Percentiles rank a stretch among this genome's conserved stretches.
Conservation (phyloP, 64 coral and sea anemone species). For the Acropora tenuis region DNA sequence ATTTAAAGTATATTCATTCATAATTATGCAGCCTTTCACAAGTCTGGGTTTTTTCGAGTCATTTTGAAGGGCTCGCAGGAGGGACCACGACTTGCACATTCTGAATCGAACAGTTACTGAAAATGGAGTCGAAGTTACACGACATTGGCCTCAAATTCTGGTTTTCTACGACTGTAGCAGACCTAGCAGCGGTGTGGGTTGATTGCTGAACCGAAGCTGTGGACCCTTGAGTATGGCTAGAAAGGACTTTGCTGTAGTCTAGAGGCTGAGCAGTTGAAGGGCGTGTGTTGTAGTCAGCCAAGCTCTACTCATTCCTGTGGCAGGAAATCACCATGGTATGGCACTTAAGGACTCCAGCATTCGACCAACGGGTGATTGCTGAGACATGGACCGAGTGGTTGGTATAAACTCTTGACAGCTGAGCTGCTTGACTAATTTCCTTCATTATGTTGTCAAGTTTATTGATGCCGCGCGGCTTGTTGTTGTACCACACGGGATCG, state of each 20-base stretch:
- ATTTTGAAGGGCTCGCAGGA: too few relatives aligned
- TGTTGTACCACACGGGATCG: conserved; percentile 20
- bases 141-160: conserved; percentile 28
- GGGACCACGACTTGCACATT: too few relatives aligned
- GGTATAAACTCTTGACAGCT: conserved; percentile 6
- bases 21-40: too few relatives aligned
- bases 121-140: neutral
- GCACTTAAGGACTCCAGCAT: neutral
- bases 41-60: too few relatives aligned
- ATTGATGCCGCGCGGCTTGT: conserved; percentile 1
- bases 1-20: too few relatives aligned
- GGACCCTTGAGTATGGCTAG: conserved; percentile 20
- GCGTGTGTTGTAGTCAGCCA: too few relatives aligned
- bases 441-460: conserved; percentile 41
- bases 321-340: neutral
- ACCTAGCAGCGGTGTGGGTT: conserved; percentile 18
- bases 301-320: neutral
- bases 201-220: conserved; percentile 25
- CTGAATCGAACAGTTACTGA: too few relatives aligned
- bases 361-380: conserved; percentile 8
- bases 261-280: neutral
- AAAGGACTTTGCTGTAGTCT: conserved; percentile 36
- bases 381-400: conserved; percentile 7
- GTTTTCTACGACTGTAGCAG: conserved; percentile 19
- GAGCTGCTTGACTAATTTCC: conserved; percentile 8